Base-by-base conservation (phyloP, 2,113 vertebrate species). In the Mesoclemmys tuberculata region DNA sequence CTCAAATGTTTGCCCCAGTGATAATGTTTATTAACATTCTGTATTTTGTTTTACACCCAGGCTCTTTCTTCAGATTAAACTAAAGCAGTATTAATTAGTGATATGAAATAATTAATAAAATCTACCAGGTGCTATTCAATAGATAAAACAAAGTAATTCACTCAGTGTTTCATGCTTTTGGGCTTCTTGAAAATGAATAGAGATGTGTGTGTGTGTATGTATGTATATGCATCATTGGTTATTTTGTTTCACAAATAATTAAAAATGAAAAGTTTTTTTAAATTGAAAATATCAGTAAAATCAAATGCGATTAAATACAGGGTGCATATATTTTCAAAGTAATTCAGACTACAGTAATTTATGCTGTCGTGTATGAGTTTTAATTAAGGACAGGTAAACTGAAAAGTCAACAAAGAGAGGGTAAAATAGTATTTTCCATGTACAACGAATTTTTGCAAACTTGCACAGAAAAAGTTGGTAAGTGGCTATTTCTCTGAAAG, bases 301-400 rank as follows among this genome's bases (percentile, higher is more conserved):
- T 89, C 90, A 86, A 92, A 58, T 16, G 79, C 79, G 88, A 35
- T 41, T 93, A 56, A 91, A 58, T 48, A 84, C 7, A 44, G 38
- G 46, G 85, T 87, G 95, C 58, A 29, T 58, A 84, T 31, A 96
- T 16, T 84, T 85, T 29, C 84, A 88, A 94, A 84, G 68, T 94
- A 94, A 93, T 82, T 94, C 85, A 93, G 74, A 68, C 41, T 83
- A 56, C 81, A 90, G 6, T 95, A 82, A 92, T 97, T 96, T 94
- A 82, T 96, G 41, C 80, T 97, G 89, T 94, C 94, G 14, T 38
- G 24, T 91, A 93, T 93, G 21, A 90, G 84, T 95, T 97, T 95
- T 95, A 93, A 95, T 94, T 90, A 94, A 96, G 49, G 51, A 31
- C 84, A 93, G 80, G 84, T 96, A 95, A 95, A 96, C n/a, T 92